Evolutionary conservation across 2,113 vertebrate species (phyloP).

Genomic region (Saccopteryx bilineata): DNA sequence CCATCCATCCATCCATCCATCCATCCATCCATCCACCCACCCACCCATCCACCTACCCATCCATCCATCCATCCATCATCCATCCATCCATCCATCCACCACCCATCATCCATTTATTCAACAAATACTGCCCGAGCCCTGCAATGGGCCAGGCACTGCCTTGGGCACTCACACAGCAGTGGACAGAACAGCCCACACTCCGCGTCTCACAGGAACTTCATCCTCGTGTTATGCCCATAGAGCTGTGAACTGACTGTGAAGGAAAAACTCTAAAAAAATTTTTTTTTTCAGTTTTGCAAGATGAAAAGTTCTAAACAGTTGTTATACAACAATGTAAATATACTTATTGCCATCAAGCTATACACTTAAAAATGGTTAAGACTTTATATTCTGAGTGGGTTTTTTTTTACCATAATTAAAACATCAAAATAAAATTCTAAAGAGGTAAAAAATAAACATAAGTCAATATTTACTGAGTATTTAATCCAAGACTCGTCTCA

Average conservation of each 20-base stretch:
- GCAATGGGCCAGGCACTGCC: not conserved
- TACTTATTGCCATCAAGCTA: not conserved
- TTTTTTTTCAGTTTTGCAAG: conserved; percentile 21
- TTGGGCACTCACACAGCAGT: not conserved
- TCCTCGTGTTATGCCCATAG: not conserved
- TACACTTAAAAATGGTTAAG: conserved; percentile 46
- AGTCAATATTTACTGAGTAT: not conserved
- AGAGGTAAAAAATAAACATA: not conserved
- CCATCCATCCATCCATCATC: not conserved
- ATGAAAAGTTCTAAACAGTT: conserved; percentile 34
- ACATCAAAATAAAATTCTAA: conserved; percentile 42
- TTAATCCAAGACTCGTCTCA: not conserved
- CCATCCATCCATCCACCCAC: not conserved
- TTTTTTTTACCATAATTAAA: conserved; percentile 9
- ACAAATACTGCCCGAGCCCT: not conserved
- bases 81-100: too few relatives aligned
- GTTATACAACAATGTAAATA: conserved; percentile 31
- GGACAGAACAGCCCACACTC: not conserved
- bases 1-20: too few relatives aligned
- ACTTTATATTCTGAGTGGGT: not conserved
- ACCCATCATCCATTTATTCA: not conserved
- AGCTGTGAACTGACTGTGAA: not conserved
- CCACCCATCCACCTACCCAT: not conserved
- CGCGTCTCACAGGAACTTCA: not conserved
- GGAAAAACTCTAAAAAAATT: conserved; percentile 40